Conservation (phyloP, 2,888 invertebrate genomes). For the Clepsis dumicolana region DNA sequence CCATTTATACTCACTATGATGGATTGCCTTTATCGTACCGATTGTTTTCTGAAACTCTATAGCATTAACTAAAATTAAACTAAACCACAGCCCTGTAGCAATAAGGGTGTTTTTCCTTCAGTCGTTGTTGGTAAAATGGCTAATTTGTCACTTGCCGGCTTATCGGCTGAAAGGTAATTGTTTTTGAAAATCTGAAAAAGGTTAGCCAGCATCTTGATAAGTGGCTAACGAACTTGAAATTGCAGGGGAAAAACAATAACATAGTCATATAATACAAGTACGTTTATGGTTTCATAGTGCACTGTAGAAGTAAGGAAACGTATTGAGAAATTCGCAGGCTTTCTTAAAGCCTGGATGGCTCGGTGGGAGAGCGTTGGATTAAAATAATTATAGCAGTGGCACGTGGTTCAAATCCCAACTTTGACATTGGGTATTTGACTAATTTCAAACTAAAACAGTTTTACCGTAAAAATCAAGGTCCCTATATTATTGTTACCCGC, state of each 20-base stretch:
- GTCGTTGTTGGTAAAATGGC: constrained; percentile 17
- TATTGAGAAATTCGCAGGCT: not conserved
- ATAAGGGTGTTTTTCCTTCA: constrained; percentile 17
- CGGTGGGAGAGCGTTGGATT: not conserved
- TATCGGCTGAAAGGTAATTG: constrained; percentile 42
- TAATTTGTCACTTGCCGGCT: constrained; percentile 42
- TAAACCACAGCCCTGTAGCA: not conserved
- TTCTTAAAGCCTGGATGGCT: not conserved
- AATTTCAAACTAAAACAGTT: too few species aligned
- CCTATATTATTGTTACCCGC: too few species aligned
- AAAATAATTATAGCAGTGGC: not conserved
- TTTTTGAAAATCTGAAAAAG: constrained; percentile 43
- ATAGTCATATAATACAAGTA: not conserved
- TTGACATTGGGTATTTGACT: not conserved
- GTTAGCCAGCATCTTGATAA: constrained; percentile 40
- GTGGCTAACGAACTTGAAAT: constrained; percentile 36
- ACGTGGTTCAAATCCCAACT: not conserved
- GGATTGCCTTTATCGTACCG: constrained; percentile 41
- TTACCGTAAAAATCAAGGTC: too few species aligned
- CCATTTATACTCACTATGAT: constrained; percentile 41
- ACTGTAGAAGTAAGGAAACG: not conserved
- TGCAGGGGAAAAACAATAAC: constrained; percentile 8
- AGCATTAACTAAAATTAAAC: constrained; percentile 11
- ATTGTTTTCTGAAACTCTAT: constrained; percentile 42
- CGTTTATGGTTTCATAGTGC: not conserved